Conservation (phyloP, 37 sponge, comb jelly and placozoan genomes). For the Tethya wilhelma region DNA sequence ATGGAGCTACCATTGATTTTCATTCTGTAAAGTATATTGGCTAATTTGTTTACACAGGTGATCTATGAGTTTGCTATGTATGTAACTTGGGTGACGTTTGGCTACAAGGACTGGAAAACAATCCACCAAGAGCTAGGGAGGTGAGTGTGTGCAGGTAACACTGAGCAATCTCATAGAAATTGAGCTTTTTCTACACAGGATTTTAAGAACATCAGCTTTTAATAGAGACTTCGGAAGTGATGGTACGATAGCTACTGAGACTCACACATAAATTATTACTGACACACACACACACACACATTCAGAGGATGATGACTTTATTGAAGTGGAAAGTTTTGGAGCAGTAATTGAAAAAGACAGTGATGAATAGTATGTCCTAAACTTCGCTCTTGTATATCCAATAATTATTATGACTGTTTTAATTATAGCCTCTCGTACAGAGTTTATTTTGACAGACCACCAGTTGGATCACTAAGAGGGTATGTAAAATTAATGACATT, state of each 20-base stretch:
- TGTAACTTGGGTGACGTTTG: constrained; percentile 67
- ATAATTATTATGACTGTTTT: neutral
- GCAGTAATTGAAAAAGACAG: constrained; percentile 25
- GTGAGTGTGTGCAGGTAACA: constrained; percentile 8
- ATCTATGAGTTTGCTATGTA: constrained; percentile 73
- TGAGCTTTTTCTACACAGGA: neutral
- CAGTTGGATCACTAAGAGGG: constrained; percentile 31
- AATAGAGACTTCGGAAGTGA: constrained; percentile 48
- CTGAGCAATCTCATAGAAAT: neutral
- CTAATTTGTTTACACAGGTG: constrained; percentile 19
- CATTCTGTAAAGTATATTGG: neutral
- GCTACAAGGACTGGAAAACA: constrained; percentile 49
- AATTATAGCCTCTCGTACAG: constrained; percentile 50
- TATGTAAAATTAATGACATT: constrained; percentile 29
- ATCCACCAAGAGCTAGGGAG: constrained; percentile 78
- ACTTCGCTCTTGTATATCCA: neutral
- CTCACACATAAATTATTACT: no score
- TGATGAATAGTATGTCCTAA: constrained; percentile 44
- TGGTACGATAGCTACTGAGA: no score
- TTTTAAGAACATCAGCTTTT: constrained; percentile 45
- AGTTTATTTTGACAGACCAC: constrained; percentile 40
- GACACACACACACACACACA: no score
- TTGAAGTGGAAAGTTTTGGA: constrained; percentile 13
- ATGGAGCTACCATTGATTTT: neutral
- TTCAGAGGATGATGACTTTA: neutral